Evolutionary conservation across 2,797 vertebrate genomes (phyloP).

Genomic region (Syngnathus rostellatus): DNA sequence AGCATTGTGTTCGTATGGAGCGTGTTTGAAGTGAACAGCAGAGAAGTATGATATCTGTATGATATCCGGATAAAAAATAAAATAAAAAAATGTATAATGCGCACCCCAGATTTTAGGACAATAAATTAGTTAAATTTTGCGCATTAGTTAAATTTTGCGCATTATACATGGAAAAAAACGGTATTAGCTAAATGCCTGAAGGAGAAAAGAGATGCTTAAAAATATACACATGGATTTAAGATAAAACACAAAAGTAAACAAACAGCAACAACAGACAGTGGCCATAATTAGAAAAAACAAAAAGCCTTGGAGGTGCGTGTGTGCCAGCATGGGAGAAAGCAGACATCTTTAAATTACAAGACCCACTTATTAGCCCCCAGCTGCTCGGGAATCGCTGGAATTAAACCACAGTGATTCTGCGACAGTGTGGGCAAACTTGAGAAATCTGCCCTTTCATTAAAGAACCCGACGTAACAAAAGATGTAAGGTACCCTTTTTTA

Average conservation of each 20-base stretch:
- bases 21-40: no score
- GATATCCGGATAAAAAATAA: no score
- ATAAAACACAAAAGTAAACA: constrained; percentile 12
- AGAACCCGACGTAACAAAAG: constrained; percentile 35
- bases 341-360: constrained; percentile 69
- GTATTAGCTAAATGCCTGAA: neutral
- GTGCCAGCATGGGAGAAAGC: constrained; percentile 51
- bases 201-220: neutral
- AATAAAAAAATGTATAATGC: no score
- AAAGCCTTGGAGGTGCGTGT: constrained; percentile 31
- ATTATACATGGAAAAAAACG: no score
- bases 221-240: neutral
- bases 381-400: constrained; percentile 56
- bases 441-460: constrained; percentile 45
- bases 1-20: no score
- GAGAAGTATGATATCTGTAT: no score
- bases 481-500: constrained; percentile 11
- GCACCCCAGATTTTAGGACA: no score
- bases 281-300: constrained; percentile 48
- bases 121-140: no score
- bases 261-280: constrained; percentile 2
- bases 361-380: constrained; percentile 58
- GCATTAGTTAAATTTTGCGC: no score
- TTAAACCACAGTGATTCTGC: constrained; percentile 54
- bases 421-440: constrained; percentile 51